Percentiles rank a stretch among this genome's conserved stretches.
These are phyloP conservation scores for Urophycis tenuis DNA, from an alignment of 2,797 vertebrate genomes.

Conservation along the genomic window DNA sequence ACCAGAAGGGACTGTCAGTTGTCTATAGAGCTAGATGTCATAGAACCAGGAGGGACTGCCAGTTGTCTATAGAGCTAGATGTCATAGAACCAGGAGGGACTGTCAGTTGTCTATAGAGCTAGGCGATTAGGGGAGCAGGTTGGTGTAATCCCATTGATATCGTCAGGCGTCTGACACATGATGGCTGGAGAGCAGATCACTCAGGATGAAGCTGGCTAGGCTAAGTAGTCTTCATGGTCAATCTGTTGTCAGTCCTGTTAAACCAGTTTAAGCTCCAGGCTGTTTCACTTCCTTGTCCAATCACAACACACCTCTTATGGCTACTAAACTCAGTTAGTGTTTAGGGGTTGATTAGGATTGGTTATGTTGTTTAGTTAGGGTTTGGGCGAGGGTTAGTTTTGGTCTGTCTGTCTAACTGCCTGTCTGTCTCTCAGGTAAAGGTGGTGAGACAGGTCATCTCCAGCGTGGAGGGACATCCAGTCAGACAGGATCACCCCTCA, in stretches of 20 bases:
- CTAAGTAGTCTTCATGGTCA: background rate
- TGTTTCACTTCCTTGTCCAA: background rate
- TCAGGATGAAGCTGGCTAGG: background rate
- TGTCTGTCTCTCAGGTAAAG: constrained; percentile 4
- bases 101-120: background rate
- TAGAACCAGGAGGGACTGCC: background rate
- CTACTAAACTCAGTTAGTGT: background rate
- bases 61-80: background rate
- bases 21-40: background rate
- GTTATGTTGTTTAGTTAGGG: background rate
- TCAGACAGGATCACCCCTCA: constrained; percentile 38
- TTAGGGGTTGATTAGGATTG: background rate
- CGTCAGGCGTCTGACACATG: background rate
- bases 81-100: background rate
- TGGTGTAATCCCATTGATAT: background rate
- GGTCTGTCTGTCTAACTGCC: background rate
- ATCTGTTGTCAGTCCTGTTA: background rate
- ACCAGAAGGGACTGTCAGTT: background rate
- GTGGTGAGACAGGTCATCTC: background rate
- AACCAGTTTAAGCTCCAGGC: background rate
- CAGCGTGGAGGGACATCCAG: constrained; percentile 25
- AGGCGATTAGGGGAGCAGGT: background rate
- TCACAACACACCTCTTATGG: background rate
- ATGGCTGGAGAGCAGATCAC: background rate
- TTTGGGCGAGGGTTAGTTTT: background rate